Percentiles rank a stretch among this genome's conserved stretches.
These are phyloP conservation scores for Himantopus leucocephalus DNA, from an alignment of 2,113 vertebrate species.

Conservation along the genomic window DNA sequence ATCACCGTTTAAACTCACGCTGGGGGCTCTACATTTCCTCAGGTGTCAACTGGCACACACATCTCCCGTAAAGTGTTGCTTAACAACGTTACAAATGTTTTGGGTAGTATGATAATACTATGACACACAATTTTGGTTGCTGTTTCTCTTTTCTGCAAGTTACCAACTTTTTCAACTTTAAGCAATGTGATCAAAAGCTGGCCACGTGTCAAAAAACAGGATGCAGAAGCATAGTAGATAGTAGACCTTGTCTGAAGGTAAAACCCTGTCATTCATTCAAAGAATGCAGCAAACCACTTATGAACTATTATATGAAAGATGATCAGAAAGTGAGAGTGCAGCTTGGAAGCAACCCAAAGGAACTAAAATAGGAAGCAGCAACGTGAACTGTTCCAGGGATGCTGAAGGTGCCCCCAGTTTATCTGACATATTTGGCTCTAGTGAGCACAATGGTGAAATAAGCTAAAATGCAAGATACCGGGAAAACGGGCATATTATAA, in stretches of 20 bases:
- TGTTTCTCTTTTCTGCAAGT: background rate
- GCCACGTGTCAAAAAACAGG: background rate
- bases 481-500: background rate
- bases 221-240: accelerated
- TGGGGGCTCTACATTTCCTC: background rate
- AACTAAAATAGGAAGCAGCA: background rate
- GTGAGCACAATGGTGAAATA: background rate
- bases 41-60: background rate
- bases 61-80: background rate
- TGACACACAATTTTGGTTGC: background rate
- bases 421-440: background rate
- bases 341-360: background rate
- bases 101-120: background rate
- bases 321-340: background rate
- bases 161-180: background rate
- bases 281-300: background rate
- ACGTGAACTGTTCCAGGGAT: background rate
- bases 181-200: background rate
- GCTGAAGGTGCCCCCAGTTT: background rate
- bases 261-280: background rate
- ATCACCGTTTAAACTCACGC: background rate
- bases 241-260: background rate
- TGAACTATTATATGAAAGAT: background rate
- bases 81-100: background rate
- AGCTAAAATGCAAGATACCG: background rate